Conservation (phyloP, 2,797 vertebrate genomes). For the Myotis planiceps region DNA sequence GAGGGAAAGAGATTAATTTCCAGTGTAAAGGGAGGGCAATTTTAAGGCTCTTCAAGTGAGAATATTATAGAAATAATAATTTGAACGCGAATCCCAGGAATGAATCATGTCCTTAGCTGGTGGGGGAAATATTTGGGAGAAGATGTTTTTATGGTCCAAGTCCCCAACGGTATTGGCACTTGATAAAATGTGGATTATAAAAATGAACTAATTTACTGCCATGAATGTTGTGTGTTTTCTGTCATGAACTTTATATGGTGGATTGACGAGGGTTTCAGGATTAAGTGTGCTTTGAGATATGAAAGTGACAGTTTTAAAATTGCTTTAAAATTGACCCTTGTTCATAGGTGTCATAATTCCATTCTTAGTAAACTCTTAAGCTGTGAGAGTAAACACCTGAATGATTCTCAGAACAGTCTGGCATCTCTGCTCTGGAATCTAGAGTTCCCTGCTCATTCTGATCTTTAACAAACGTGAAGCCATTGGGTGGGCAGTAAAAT, state of each 20-base stretch:
- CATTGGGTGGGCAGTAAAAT: not conserved
- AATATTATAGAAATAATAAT: slow-evolving; percentile 15
- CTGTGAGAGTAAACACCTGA: not conserved
- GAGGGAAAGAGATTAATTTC: not conserved
- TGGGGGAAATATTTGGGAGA: not conserved
- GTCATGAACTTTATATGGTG: not conserved
- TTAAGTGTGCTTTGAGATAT: slow-evolving; percentile 24
- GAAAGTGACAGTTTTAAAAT: not conserved
- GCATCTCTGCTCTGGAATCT: not conserved
- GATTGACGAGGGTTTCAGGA: not conserved
- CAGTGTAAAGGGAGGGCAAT: not conserved
- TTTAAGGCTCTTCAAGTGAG: not conserved
- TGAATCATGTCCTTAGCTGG: not conserved
- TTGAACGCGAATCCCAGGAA: slow-evolving; percentile 23
- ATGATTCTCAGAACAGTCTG: not conserved
- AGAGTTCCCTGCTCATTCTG: not conserved
- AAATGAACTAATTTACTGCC: slow-evolving; percentile 25
- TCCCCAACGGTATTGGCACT: not conserved
- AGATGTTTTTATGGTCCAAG: not conserved
- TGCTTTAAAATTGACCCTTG: slow-evolving; percentile 32
- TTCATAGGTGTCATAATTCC: not conserved
- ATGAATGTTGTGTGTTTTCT: slow-evolving; percentile 3
- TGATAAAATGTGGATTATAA: slow-evolving; percentile 44
- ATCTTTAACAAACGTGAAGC: slow-evolving; percentile 12
- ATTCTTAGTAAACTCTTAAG: not conserved